Percentiles rank a stretch among this genome's conserved stretches.
phyloP scores from a whole-genome alignment of 2,797 vertebrate species.

The Phrynocephalus forsythii region DNA sequence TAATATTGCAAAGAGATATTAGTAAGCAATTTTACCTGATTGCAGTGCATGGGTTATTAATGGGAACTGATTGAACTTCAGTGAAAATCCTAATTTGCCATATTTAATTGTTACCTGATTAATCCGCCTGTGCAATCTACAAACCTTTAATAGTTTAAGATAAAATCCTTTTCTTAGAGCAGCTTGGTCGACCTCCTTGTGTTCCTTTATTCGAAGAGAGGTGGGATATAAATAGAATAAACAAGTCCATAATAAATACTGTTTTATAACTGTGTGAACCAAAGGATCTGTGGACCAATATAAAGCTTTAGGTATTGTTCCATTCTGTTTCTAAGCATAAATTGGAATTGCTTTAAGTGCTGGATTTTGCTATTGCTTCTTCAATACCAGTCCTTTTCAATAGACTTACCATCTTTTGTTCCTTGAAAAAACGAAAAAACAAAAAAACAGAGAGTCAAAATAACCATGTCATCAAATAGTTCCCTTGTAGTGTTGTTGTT shows the following conservation, averaged over 20 bases:
- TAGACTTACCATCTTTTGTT: conserved; percentile 4
- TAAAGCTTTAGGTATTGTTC: neutral
- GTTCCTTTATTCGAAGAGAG: too few relatives aligned
- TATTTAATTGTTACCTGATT: neutral
- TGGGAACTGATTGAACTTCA: neutral
- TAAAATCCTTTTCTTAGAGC: too few relatives aligned
- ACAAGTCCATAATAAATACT: too few relatives aligned
- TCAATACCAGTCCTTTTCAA: neutral
- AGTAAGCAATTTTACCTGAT: conserved; percentile 16
- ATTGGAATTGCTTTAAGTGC: neutral
- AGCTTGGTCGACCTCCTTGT: too few relatives aligned
- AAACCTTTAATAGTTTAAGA: neutral
- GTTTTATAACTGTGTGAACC: neutral
- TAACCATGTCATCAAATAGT: neutral
- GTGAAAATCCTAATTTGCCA: neutral
- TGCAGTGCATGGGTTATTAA: neutral
- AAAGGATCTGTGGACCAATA: neutral
- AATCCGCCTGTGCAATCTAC: neutral
- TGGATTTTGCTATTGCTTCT: neutral
- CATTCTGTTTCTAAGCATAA: neutral
- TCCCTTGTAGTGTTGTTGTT: neutral
- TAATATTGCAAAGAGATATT: conserved; percentile 5
- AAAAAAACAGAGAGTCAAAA: neutral
- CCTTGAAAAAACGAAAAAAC: neutral
- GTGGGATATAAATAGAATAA: too few relatives aligned